These are phyloP conservation scores for Galeruca laticollis DNA, from an alignment of 2,888 invertebrate genomes.

Conservation along the genomic window DNA sequence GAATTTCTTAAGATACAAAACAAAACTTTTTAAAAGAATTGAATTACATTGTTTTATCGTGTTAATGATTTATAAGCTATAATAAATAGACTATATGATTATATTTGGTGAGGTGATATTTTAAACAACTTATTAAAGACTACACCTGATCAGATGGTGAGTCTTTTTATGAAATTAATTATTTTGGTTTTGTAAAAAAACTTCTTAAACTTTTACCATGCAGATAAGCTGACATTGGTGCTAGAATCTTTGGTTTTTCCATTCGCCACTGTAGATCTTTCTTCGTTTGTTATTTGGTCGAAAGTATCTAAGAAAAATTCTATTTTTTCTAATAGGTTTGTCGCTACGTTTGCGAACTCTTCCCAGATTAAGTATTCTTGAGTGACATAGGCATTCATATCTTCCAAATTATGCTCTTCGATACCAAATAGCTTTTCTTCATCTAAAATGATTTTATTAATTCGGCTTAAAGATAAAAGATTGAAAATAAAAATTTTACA, in stretches of 20 bases:
- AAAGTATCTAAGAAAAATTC: conserved; percentile 66
- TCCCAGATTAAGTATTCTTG: conserved; percentile 74
- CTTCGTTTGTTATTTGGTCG: conserved; percentile 59
- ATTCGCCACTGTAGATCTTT: conserved; percentile 43
- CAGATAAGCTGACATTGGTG: conserved; percentile 64
- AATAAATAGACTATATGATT: conserved; percentile 10
- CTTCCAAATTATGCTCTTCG: conserved; percentile 63
- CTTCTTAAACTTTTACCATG: conserved; percentile 58
- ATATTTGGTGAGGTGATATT: conserved; percentile 5
- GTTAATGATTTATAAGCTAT: conserved; percentile 11
- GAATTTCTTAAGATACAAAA: no score
- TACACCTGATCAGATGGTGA: neutral
- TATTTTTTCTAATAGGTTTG: conserved; percentile 78
- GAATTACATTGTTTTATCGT: neutral
- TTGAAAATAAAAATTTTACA: no score
- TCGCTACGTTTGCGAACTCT: conserved; percentile 80
- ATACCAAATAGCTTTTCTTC: conserved; percentile 72
- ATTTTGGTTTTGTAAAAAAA: neutral
- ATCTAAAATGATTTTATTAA: conserved; percentile 64
- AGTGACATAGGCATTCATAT: conserved; percentile 61
- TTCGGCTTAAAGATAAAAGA: no score
- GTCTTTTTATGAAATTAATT: neutral
- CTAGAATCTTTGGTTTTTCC: conserved; percentile 57
- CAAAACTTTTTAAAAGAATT: no score
- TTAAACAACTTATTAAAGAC: neutral